A percentile compares a stretch with the other conserved stretches of the same genome.
Conservation (phyloP, 2,113 vertebrate genomes). For the Ancistrus triradiatus region DNA sequence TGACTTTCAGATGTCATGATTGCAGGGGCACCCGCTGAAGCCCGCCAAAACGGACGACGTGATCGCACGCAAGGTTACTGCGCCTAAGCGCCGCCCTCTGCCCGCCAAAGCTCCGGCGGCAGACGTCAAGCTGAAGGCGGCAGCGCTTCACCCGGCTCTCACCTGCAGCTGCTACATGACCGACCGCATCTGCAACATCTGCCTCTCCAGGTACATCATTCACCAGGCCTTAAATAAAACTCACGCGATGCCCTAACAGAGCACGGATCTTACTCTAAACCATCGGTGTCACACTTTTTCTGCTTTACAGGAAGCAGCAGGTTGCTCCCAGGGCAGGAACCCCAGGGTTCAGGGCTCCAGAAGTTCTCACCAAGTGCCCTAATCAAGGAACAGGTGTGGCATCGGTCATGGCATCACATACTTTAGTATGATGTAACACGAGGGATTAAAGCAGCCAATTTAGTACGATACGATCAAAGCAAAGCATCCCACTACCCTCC, state of each 20-base stretch:
- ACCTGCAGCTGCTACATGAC: slow-evolving; percentile 85
- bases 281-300: too few relatives aligned
- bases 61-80: slow-evolving; percentile 63
- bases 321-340: slow-evolving; percentile 92
- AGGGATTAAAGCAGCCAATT: too few relatives aligned
- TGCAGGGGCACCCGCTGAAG: slow-evolving; percentile 69
- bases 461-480: too few relatives aligned
- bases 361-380: slow-evolving; percentile 91
- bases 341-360: slow-evolving; percentile 94
- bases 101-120: slow-evolving; percentile 60
- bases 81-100: slow-evolving; percentile 63
- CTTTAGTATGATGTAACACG: too few relatives aligned
- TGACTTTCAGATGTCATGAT: not conserved
- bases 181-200: slow-evolving; percentile 88
- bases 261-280: too few relatives aligned
- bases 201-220: slow-evolving; percentile 82
- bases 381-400: slow-evolving; percentile 85
- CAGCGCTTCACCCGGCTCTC: slow-evolving; percentile 59
- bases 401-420: too few relatives aligned
- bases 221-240: not conserved
- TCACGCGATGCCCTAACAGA: too few relatives aligned
- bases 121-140: slow-evolving; percentile 63
- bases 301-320: slow-evolving; percentile 76
- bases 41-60: slow-evolving; percentile 69
- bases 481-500: too few relatives aligned